Conservation (phyloP, 2,797 vertebrate species). For the Hirundo rustica region DNA sequence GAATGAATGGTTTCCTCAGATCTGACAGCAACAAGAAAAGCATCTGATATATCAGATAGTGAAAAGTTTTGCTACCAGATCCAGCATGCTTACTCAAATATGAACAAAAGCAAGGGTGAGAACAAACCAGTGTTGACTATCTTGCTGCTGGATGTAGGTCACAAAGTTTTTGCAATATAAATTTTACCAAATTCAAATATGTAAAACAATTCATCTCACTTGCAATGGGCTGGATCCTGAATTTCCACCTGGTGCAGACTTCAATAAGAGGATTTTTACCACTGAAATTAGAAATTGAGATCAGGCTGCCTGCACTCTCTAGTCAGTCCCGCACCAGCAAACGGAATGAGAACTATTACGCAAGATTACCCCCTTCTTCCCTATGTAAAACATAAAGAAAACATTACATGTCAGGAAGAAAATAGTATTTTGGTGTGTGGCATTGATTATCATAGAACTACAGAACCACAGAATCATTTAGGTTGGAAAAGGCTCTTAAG, state of each 20-base stretch:
- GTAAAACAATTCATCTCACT: background rate
- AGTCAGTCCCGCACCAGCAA: background rate
- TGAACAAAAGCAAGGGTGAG: background rate
- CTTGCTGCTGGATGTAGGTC: background rate
- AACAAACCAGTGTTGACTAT: background rate
- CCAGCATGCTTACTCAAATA: background rate
- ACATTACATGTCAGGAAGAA: background rate
- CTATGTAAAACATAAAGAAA: background rate
- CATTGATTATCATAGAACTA: background rate
- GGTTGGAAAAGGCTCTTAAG: background rate
- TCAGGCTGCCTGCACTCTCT: background rate
- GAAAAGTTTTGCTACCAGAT: background rate
- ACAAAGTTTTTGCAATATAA: background rate
- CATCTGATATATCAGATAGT: background rate
- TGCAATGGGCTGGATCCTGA: background rate
- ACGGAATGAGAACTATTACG: background rate
- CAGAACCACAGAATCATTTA: background rate
- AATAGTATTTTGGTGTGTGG: background rate
- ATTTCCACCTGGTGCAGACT: background rate
- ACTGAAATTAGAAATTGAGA: slow-evolving; percentile 21
- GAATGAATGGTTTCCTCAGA: background rate
- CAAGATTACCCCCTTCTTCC: background rate
- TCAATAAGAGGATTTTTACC: background rate
- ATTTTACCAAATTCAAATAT: background rate
- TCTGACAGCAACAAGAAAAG: background rate